These are phyloP conservation scores for Martes martes DNA, from an alignment of 2,113 vertebrate species.

Conservation along the genomic window DNA sequence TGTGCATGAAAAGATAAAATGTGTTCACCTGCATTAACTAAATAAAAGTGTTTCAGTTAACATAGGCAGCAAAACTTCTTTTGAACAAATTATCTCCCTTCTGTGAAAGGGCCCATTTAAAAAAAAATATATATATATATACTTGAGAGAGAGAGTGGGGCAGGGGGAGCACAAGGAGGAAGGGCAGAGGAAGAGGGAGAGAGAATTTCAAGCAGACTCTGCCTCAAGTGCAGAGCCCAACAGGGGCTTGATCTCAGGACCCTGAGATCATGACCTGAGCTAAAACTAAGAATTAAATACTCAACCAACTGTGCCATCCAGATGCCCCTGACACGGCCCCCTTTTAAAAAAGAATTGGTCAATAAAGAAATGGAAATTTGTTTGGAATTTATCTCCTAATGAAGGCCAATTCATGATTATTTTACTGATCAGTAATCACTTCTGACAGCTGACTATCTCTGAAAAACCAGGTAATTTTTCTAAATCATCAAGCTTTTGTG, in stretches of 20 bases:
- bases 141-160: not conserved
- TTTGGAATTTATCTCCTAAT: not conserved
- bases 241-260: not conserved
- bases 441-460: not conserved
- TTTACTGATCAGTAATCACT: not conserved
- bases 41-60: not conserved
- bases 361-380: not conserved
- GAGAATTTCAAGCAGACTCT: not conserved
- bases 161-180: not conserved
- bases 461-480: not conserved
- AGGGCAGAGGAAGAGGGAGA: not conserved
- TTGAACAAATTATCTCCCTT: not conserved
- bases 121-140: not conserved
- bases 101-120: not conserved
- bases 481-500: not conserved
- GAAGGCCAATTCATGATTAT: not conserved
- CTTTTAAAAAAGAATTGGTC: not conserved
- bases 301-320: not conserved
- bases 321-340: accelerated
- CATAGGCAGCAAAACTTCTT: not conserved
- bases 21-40: not conserved
- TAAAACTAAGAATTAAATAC: not conserved
- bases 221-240: not conserved
- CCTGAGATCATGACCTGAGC: not conserved
- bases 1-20: not conserved